These are phyloP conservation scores for Eurystomus gularis DNA, from an alignment of 2,113 vertebrate genomes.

Conservation along the genomic window DNA sequence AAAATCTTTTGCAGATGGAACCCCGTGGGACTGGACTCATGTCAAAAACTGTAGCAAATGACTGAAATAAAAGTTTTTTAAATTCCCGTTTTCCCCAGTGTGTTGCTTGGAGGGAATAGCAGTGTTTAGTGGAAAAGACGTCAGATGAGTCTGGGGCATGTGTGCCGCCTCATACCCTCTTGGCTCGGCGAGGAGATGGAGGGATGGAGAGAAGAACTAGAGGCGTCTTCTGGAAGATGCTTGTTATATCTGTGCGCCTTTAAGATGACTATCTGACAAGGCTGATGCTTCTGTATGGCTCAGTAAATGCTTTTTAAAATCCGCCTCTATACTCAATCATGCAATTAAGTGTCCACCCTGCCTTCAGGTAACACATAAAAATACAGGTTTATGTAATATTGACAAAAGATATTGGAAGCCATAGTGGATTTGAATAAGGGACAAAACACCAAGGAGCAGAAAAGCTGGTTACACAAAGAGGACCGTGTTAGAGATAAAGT, in stretches of 20 bases:
- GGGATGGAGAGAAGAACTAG: neutral
- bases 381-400: neutral
- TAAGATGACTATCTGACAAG: neutral
- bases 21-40: slow-evolving; percentile 34
- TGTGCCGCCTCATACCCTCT: neutral
- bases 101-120: neutral
- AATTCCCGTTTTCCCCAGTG: neutral
- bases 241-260: neutral
- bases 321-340: neutral
- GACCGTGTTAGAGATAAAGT: neutral
- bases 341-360: neutral
- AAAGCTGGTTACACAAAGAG: neutral
- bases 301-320: neutral
- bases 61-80: slow-evolving; percentile 40
- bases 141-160: neutral
- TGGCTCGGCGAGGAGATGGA: neutral
- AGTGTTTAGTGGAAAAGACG: neutral
- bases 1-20: slow-evolving; percentile 58
- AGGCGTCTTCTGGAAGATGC: neutral
- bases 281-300: neutral
- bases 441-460: neutral
- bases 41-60: slow-evolving; percentile 16
- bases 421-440: neutral
- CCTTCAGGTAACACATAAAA: neutral
- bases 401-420: neutral